Evolutionary conservation across 2,113 vertebrate genomes (phyloP).

Genomic region (Microcebus tavaratra): DNA sequence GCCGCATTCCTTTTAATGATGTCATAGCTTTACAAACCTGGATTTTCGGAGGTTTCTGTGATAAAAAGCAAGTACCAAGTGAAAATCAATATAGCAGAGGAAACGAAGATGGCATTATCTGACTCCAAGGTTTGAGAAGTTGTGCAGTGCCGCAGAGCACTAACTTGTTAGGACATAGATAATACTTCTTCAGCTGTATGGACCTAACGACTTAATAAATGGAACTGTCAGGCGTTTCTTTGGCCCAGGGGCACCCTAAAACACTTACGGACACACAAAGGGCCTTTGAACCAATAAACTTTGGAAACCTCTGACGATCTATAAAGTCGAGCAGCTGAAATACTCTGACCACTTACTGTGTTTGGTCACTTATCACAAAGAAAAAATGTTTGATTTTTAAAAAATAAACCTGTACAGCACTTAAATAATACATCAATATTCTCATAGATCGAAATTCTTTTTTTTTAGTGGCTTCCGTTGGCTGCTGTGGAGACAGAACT

Average conservation of each 20-base stretch:
- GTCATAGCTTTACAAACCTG: background rate
- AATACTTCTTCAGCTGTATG: background rate
- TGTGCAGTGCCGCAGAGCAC: accelerated
- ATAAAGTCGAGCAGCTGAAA: background rate
- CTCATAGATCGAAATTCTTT: background rate
- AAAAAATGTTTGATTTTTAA: background rate
- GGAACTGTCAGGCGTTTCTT: background rate
- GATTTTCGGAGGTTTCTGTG: background rate
- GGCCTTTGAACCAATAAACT: background rate
- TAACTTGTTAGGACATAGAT: background rate
- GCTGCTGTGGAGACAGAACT: background rate
- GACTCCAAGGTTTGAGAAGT: background rate
- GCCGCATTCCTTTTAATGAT: background rate
- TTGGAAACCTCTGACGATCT: background rate
- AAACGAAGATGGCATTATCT: background rate
- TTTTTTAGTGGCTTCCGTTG: background rate
- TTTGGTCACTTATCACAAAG: background rate
- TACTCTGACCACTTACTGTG: background rate
- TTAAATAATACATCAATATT: background rate
- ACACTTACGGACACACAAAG: background rate
- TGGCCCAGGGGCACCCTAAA: accelerated
- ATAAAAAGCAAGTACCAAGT: background rate
- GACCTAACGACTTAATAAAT: background rate
- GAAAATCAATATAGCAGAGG: background rate
- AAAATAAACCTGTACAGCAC: background rate